Base-by-base conservation (phyloP, 2,113 vertebrate genomes). In the Ciconia stormi region DNA sequence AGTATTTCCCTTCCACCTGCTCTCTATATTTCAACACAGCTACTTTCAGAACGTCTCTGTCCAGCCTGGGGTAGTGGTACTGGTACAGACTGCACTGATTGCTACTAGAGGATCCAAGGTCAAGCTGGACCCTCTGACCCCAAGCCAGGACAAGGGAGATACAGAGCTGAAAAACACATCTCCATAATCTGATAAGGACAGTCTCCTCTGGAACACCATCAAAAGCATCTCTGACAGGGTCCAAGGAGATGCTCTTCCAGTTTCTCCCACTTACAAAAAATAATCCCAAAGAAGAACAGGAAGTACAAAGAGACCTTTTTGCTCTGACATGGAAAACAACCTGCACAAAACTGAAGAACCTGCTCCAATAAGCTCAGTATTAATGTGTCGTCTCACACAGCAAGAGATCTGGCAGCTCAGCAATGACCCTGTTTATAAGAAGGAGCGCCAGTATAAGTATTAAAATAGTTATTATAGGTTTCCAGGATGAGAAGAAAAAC, bases 341-440 rank as follows among this genome's bases (percentile, higher is more conserved):
- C 70, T 69, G 70, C 49, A 71, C 56, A 90, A 61, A 90, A 90
- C 44, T 46, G 29, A 95, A 77, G 69, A 95, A 90, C 59, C 83
- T 87, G 47, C 50, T 89, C 59, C 93, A 95, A 32, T 89, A 71
- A 74, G 56, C 27, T 92, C 73, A 65, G 46, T 38, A 85, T 89
- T 92, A 96, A 94, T 34, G 34, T 84, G 73, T 81, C 83, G 67
- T 92, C 61, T 84, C 76, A 52, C 88, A 74, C 91, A 97, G 92
- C 79, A 87, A 84, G 95, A 76, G 44, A 95, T 49, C 62, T 95
- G 95, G 95, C 92, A 93, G 38, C 47, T 67, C 55, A 69, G 80
- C 65, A 91, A 79, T 9, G 0, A 78, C 23, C 10, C 44, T 67
- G 69, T 83, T 97, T 81, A 74, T 71, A 92, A 89, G 69, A 69